Base-by-base conservation (phyloP, 2,888 invertebrate genomes). In the Leptopterna dolabrata region DNA sequence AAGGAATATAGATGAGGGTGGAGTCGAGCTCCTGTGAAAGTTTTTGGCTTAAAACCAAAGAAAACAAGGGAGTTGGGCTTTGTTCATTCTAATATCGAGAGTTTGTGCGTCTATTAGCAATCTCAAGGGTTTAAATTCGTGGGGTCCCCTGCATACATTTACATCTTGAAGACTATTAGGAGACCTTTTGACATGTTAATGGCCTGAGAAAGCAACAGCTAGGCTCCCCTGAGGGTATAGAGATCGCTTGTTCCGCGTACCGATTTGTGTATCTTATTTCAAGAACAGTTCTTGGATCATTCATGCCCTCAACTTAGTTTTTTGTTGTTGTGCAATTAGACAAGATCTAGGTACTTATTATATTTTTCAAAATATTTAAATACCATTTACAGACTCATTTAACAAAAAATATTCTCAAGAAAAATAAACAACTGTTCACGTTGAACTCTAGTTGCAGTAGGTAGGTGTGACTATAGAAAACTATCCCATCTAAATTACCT, bases 71-170 rank as follows among this genome's bases (percentile, higher is more conserved):
- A 41, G 73, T 76, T 36, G 30, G 73, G 73, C 73, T 76, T 76
- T 76, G 73, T 76, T 76, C 73, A 0, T 19, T 14, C 36, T 76
- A 76, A 76, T 76, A 76, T 76, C 73, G 29, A 13, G 73, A 76
- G 73, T 76, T 76, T 76, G 73, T 76, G 73, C n/a, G 73, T 41
- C 73, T 41, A 76, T 76, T 76, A 76, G 73, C 73, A 76, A 76
- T 76, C 73, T 14, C 16, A 19, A 76, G 19, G 73, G 30, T 76
- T 76, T 63, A 63, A 63, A 76, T 30, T 41, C 16, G 30, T 0
- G 14, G 36, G 30, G 30, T n/a, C 73, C 36, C 73, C 73, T 76
- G 73, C 73, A 76, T 76, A 76, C 9, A 76, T 76, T 76, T 76
- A 76, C 73, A 76, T 76, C 41, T 76, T 76, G 19, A 30, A 76